Evolutionary conservation across 2,113 vertebrate species (phyloP), one percentile per base, ranked within the genome.

Genomic region (Labeo catla): DNA sequence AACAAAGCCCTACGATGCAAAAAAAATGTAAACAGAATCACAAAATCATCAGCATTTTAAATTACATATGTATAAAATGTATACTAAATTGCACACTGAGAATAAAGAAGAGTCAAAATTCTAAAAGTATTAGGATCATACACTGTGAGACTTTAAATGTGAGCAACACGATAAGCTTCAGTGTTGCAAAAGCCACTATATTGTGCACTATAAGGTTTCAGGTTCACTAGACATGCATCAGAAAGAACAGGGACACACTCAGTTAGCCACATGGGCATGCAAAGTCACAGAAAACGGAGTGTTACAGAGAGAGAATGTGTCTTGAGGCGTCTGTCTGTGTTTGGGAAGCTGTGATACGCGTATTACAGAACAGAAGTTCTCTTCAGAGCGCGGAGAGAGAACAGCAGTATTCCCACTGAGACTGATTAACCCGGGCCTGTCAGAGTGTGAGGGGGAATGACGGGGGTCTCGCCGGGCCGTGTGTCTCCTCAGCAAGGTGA

Each of bases 391-490:
- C 54, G 72, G 57, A 87, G 52, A 74, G 82, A 34, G 70, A 84
- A 59, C 84, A n/a, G 43, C 74, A 92, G 91, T 90, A 96, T 96
- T 95, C 93, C 91, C 95, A 94, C 95, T 92, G 96, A 97, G 96
- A 97, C 96, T 97, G 96, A 97, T 97, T 97, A 97, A 95, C 90
- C 92, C 94, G 91, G 72, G 89, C 95, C 96, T 96, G 96, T 97
- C 96, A 96, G 95, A 95, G 95, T 95, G 94, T 94, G 93, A 93
- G 91, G 92, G 95, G 95, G 96, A 96, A 96, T 97, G 96, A 96
- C 88, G 93, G 92, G 92, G 95, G 94, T 95, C 86, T 97, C 96
- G 95, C 94, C 92, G 92, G 93, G 94, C 93, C 93, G 94, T 92
- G 90, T 94, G 78, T 93, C 96, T 95, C 93, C 95, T 70, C 68